These are phyloP conservation scores for Drosophila persimilis DNA, from an alignment of 1,140 invertebrate genomes.

Conservation along the genomic window DNA sequence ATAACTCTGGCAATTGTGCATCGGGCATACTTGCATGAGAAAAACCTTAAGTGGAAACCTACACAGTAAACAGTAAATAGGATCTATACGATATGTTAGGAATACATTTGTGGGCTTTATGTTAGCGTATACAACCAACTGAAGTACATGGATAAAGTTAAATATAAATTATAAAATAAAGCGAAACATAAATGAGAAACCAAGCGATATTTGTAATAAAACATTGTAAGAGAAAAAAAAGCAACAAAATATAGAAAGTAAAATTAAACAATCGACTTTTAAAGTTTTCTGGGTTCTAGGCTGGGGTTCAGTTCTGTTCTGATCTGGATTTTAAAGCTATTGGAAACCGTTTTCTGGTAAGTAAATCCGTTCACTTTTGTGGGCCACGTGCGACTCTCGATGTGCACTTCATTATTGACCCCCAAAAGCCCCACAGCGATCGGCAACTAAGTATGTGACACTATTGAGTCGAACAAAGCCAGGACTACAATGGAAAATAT, in stretches of 20 bases:
- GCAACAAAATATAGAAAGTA: conserved; percentile 51
- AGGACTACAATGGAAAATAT: conserved; percentile 44
- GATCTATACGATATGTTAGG: conserved; percentile 56
- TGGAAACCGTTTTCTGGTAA: neutral
- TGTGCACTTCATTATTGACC: conserved; percentile 69
- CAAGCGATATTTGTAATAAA: conserved; percentile 67
- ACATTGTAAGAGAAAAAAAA: conserved; percentile 65
- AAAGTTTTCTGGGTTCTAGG: neutral
- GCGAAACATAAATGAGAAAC: conserved; percentile 24
- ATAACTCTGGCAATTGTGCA: conserved; percentile 57
- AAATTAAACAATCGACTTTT: neutral
- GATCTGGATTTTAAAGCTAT: neutral
- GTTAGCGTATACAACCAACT: conserved; percentile 41
- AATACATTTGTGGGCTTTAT: conserved; percentile 50
- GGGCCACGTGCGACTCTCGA: conserved; percentile 16
- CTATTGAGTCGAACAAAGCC: conserved; percentile 61
- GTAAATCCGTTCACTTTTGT: conserved; percentile 1
- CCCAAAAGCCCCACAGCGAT: conserved; percentile 51
- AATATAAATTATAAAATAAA: conserved; percentile 29
- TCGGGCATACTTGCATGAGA: conserved; percentile 54
- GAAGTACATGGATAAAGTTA: conserved; percentile 54
- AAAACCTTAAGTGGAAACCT: conserved; percentile 47
- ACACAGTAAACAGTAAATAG: conserved; percentile 29
- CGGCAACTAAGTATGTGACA: conserved; percentile 61
- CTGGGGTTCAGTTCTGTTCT: too few relatives aligned